Base-by-base conservation (phyloP, 2,113 vertebrate genomes). In the Numenius arquata region DNA sequence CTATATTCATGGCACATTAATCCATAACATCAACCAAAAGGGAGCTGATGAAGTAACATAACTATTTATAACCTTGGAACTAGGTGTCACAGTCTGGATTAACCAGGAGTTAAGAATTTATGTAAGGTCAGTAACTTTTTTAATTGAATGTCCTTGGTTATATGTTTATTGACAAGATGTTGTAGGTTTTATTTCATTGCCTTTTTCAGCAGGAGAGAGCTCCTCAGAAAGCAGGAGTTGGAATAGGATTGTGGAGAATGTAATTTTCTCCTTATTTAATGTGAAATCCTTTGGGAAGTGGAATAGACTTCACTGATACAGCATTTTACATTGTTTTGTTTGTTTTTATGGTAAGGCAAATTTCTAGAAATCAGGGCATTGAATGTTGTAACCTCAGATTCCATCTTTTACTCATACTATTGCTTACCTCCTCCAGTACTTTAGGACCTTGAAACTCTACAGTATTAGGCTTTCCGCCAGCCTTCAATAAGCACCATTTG, bases 101-200 rank as follows among this genome's bases (percentile, higher is more conserved):
- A 96, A 87, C 56, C 43, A 90, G 45, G 30, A 96, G 68, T 92
- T 95, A 90, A 71, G 83, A 74, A 90, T 78, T 80, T 89, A 40
- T 74, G 65, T 90, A 88, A 93, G 72, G 72, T 93, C 83, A 95
- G 79, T 88, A 90, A 92, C 29, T 62, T 93, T 83, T 85, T 55
- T 0, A 61, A 92, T 84, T 89, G 38, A 90, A 77, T 90, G 63
- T 86, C 65, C 38, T 52, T 74, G 47, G 41, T 47, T 40, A 38
- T 77, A 10, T 12, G 21, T 75, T 88, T 62, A 85, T 73, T 82
- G 63, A 85, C 34, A 79, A 85, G 52, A n/a, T 32, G 16, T 29
- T 85, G 11, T 29, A 68, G 50, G 25, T 72, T 93, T 93, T 41
- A 68, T 66, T 79, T 84, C 25, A 26, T 50, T 70, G 36, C 29